Evolutionary conservation across 30 jellyfish, hydroid and myxozoan species (phyloP), one percentile per base, ranked within the genome.

Genomic region (Morbakka virulenta): DNA sequence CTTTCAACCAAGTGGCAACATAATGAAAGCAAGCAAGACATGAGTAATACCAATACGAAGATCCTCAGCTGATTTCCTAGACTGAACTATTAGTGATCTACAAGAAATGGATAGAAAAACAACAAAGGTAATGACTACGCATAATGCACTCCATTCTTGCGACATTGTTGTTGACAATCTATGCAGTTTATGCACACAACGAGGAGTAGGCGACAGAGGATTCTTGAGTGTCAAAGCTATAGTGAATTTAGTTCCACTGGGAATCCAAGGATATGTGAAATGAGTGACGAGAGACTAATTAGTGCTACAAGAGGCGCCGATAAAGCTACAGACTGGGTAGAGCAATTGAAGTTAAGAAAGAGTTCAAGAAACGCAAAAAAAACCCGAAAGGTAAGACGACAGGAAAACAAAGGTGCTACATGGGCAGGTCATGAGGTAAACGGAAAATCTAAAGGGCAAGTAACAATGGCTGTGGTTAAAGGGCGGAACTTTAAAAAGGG

Each of bases 201-300:
- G 81, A 22, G 63, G 77, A 21, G 50, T 53, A 30, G 87, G 87
- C 17, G 82, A 69, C 0, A 76, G 87, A 34, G 70, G 70, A 21
- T 61, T 76, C 3, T 69, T 52, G 35, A 76, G 80, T 62, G 69
- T 35, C 72, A 32, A 30, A 76, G 82, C 61, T 34, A 47, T 74
- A 49, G 47, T 51, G 32, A 28, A 50, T 6, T 26, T 50, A 28
- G 57, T 62, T 32, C 26, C 26, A 51, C 34, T 47, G 34, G 61
- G 85, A 49, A 30, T 50, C 49, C 62, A 50, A 51, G 69, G 30
- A 2, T 73, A 73, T 63, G 62, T 73, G 12, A 26, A 28, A 29
- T 32, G 82, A 70, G 73, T 23, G 48, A 70, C 2, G 82, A 70
- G 36, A 17, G 27, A 24, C 75, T 70, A 4, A 32, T 73, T 20